Percentiles rank a stretch among this genome's conserved stretches.
Conservation (phyloP, 2,888 invertebrate genomes). For the Caenorhabditis sulstoni region DNA sequence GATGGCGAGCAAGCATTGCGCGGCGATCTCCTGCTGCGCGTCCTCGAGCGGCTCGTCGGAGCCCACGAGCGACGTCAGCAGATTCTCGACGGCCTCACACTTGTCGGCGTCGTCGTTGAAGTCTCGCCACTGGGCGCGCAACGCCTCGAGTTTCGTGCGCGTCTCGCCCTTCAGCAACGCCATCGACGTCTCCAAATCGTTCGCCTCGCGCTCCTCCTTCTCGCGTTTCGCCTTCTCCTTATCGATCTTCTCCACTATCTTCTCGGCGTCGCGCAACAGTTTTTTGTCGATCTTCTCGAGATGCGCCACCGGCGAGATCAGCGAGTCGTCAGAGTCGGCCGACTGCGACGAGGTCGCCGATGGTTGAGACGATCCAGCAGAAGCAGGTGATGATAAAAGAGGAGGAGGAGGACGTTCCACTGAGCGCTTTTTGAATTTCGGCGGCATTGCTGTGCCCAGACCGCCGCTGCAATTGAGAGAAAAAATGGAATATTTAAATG, state of each 20-base stretch:
- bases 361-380: too few relatives aligned
- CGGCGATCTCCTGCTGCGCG: conserved; percentile 61
- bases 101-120: conserved; percentile 60
- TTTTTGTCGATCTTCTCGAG: background rate
- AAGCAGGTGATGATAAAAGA: too few relatives aligned
- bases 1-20: conserved; percentile 55
- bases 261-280: too few relatives aligned
- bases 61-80: conserved; percentile 46
- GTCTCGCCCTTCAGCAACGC: conserved; percentile 47
- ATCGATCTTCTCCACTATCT: conserved; percentile 2
- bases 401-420: background rate
- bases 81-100: conserved; percentile 56
- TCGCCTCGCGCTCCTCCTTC: conserved; percentile 26
- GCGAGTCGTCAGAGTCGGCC: too few relatives aligned
- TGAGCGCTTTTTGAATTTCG: background rate
- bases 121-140: conserved; percentile 46
- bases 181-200: conserved; percentile 21
- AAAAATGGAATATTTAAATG: too few relatives aligned
- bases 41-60: conserved; percentile 67
- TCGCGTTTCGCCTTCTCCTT: conserved; percentile 19
- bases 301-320: too few relatives aligned
- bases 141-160: conserved; percentile 28
- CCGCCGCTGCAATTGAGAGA: background rate
- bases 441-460: background rate
- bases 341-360: too few relatives aligned